phyloP scores from a whole-genome alignment of 2,888 invertebrate species.

The Belgica antarctica region DNA sequence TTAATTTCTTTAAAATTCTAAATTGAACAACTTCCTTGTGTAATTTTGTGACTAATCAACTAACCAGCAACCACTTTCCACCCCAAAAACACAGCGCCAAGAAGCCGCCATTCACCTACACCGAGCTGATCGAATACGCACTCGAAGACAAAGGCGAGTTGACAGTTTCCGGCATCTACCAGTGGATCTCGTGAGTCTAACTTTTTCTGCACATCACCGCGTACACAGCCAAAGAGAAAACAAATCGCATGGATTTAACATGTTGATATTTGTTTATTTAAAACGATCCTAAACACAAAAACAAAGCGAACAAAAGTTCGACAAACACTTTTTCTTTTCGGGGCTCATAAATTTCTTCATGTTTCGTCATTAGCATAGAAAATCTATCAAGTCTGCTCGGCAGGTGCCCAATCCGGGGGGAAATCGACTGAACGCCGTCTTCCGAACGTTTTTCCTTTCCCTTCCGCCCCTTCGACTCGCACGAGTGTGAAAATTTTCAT shows the following conservation, averaged over 20 bases:
- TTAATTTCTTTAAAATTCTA: not conserved
- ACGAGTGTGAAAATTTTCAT: constrained; percentile 20
- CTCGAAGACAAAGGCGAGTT: constrained; percentile 80
- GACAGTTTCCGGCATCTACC: constrained; percentile 87
- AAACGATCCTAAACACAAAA: constrained; percentile 15
- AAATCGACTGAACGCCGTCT: too few relatives aligned
- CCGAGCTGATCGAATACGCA: constrained; percentile 85
- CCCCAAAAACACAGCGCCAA: constrained; percentile 59
- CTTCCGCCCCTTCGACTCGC: not conserved
- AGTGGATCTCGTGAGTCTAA: constrained; percentile 87
- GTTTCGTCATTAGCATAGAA: constrained; percentile 32
- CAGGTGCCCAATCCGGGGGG: constrained; percentile 27
- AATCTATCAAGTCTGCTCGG: constrained; percentile 23
- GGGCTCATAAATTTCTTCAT: constrained; percentile 29
- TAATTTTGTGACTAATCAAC: not conserved
- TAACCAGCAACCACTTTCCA: too few relatives aligned
- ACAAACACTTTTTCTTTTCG: constrained; percentile 8
- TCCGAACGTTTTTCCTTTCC: not conserved
- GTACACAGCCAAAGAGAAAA: not conserved
- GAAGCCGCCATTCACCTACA: constrained; percentile 88
- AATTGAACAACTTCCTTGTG: too few relatives aligned
- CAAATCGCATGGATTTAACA: constrained; percentile 30
- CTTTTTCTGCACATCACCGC: constrained; percentile 1
- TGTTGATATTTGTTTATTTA: constrained; percentile 44
- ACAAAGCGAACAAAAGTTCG: not conserved